Conservation (phyloP, 2,797 vertebrate genomes). For the Arvicola amphibius region DNA sequence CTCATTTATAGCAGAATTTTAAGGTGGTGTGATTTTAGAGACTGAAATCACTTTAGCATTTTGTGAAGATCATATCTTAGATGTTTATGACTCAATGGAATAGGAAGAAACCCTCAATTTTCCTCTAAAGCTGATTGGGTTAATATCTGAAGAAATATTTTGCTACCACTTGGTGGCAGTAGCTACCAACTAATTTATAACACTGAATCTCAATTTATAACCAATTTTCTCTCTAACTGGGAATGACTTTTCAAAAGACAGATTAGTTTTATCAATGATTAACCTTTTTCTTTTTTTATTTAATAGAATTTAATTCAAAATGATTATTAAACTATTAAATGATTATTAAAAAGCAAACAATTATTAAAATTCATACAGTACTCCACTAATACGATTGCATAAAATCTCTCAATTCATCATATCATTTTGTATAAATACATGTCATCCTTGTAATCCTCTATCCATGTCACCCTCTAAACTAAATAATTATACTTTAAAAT, state of each 20-base stretch:
- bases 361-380: background rate
- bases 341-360: too few relatives aligned
- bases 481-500: background rate
- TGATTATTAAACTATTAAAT: background rate
- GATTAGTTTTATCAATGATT: slow-evolving; percentile 14
- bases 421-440: background rate
- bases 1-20: background rate
- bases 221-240: background rate
- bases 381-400: background rate
- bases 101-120: background rate
- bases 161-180: slow-evolving; percentile 78
- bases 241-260: background rate
- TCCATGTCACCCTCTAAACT: background rate
- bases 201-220: background rate
- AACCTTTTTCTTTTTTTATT: too few relatives aligned
- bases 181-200: slow-evolving; percentile 69
- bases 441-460: background rate
- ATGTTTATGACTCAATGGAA: background rate
- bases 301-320: slow-evolving; percentile 25
- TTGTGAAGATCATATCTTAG: background rate
- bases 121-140: background rate
- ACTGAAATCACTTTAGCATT: background rate
- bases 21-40: background rate
- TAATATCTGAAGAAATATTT: slow-evolving; percentile 17
- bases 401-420: background rate